Evolutionary conservation across 2,888 invertebrate species (phyloP).

Genomic region (Ormia ochracea): DNA sequence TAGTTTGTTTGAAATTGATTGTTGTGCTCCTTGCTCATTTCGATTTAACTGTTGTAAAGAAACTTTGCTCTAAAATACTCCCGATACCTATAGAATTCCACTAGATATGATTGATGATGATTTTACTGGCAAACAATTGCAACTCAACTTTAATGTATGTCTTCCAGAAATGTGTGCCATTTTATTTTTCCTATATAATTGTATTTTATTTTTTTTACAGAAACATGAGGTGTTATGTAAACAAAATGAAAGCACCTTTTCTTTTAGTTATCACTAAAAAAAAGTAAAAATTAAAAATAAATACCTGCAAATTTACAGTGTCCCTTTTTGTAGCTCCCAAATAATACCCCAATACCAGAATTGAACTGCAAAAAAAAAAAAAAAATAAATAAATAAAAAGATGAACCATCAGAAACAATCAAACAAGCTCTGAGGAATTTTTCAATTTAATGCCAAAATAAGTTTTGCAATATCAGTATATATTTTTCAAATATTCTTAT

Average conservation of each 20-base stretch:
- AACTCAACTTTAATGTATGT: neutral
- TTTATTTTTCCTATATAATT: neutral
- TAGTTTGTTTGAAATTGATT: too few species aligned
- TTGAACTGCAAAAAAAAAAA: neutral
- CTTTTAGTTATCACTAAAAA: slow-evolving; percentile 19
- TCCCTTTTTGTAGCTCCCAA: slow-evolving; percentile 5
- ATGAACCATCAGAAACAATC: slow-evolving; percentile 41
- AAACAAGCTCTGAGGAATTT: slow-evolving; percentile 69
- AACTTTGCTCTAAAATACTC: slow-evolving; percentile 46
- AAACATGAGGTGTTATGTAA: slow-evolving; percentile 45
- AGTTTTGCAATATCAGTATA: slow-evolving; percentile 71
- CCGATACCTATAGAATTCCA: slow-evolving; percentile 16
- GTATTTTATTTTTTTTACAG: too few species aligned
- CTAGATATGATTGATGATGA: slow-evolving; percentile 57
- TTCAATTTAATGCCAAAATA: slow-evolving; percentile 76
- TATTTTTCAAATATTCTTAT: slow-evolving; percentile 51
- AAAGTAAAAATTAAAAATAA: neutral
- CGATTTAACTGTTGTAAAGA: slow-evolving; percentile 33
- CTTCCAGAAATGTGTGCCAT: neutral
- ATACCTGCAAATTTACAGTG: slow-evolving; percentile 21
- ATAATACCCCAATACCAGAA: neutral
- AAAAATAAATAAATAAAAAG: too few species aligned
- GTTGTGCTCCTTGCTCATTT: neutral
- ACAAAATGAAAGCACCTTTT: slow-evolving; percentile 45
- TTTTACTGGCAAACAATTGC: slow-evolving; percentile 1